Evolutionary conservation across 2,113 vertebrate species (phyloP), one percentile per base, ranked within the genome.

Genomic region (Zosterops hypoxanthus): DNA sequence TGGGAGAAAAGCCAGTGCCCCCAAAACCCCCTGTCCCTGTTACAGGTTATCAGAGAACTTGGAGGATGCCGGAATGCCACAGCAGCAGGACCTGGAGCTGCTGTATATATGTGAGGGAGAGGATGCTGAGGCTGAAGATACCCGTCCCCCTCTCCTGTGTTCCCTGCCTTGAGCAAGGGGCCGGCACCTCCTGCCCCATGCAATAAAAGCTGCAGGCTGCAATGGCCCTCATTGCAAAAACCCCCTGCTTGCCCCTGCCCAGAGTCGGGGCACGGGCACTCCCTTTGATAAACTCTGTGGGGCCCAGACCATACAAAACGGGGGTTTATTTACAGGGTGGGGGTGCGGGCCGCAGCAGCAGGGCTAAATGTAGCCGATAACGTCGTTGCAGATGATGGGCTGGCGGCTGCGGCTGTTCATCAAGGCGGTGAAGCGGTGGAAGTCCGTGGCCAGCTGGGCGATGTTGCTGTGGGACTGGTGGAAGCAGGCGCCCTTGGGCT

Each of bases 381-480:
- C 98, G 75, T 99, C 99, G 33, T 98, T 99, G 97, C 99, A 99
- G 97, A 99, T 99, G 97, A 99, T 99, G 84, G 99, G 99, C 78
- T 99, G 99, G 68, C 99, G 98, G 92, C 99, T 99, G 88, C 99
- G 99, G 42, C 99, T 99, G 97, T 98, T 99, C 99, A 99, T 98
- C 59, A 99, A 98, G 25, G 98, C 98, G 0, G 98, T 98, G 90
- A 99, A 99, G 83, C 98, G 98, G 83, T 99, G 98, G 90, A 98
- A 98, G 93, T 99, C 99, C 7, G 98, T 91, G 83, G 98, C 98
- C 82, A 98, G 85, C 77, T 99, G 98, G 34, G 99, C 97, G 2
- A 99, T 97, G 66, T 99, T 98, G 47, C 98, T 98, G 94, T 99
- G 98, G 10, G 99, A 99, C 97, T 99, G 98, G 96, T 99, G 98